A percentile compares a stretch with the other conserved stretches of the same genome.
These are phyloP conservation scores for Luehdorfia chinensis DNA, from an alignment of 1,140 invertebrate species.

Conservation along the genomic window DNA sequence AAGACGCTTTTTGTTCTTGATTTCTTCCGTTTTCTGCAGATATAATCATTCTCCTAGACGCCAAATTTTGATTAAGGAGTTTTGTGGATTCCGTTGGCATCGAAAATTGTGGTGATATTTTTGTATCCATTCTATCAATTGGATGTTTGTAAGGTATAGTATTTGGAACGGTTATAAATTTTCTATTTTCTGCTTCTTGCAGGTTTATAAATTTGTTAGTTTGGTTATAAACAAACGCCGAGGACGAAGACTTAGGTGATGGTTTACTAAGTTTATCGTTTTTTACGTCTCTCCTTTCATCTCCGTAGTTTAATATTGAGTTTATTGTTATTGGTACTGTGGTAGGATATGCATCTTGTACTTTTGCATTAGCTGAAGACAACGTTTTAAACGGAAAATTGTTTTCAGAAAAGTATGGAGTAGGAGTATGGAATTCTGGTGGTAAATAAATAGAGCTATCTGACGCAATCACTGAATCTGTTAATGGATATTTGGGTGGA, in stretches of 20 bases:
- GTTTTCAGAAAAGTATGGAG: conserved; percentile 58
- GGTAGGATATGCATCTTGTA: conserved; percentile 42
- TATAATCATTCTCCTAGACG: conserved; percentile 49
- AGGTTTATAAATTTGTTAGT: conserved; percentile 27
- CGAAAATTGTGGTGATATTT: conserved; percentile 31
- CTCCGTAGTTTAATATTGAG: conserved; percentile 38
- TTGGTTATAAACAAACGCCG: too few relatives aligned
- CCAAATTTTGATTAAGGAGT: conserved; percentile 31
- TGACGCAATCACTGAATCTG: conserved; percentile 35
- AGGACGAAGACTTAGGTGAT: too few relatives aligned
- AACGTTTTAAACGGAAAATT: conserved; percentile 33
- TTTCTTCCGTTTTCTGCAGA: conserved; percentile 47
- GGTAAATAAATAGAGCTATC: conserved; percentile 60
- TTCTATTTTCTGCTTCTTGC: conserved; percentile 35
- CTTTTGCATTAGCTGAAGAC: conserved; percentile 39
- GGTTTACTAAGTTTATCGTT: too few relatives aligned
- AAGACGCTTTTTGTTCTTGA: conserved; percentile 40
- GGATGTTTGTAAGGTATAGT: conserved; percentile 34
- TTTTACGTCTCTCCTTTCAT: conserved; percentile 24
- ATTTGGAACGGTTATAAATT: conserved; percentile 34
- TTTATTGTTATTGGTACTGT: conserved; percentile 48
- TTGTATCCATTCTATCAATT: conserved; percentile 50
- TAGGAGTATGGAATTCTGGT: conserved; percentile 51
- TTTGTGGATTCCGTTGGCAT: conserved; percentile 19
- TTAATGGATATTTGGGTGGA: conserved; percentile 50